These are phyloP conservation scores for Chymomyza fuscimana DNA, from an alignment of 2,888 invertebrate species.

Conservation along the genomic window DNA sequence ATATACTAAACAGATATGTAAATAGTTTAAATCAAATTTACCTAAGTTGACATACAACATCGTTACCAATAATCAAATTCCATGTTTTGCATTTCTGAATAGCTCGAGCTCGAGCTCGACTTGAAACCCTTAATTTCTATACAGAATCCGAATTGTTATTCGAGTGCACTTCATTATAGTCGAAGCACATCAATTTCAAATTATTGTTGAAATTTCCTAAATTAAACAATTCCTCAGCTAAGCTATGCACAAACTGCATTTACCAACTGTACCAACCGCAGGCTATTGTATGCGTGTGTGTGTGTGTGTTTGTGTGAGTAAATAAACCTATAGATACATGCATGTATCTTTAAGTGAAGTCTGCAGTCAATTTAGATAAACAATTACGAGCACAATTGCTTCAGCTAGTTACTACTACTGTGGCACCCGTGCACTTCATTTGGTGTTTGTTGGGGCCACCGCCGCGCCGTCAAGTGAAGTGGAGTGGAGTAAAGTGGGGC, in stretches of 20 bases:
- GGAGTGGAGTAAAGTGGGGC: constrained; percentile 7
- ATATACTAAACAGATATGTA: too few species aligned
- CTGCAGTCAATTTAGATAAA: constrained; percentile 69
- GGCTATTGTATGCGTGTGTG: neutral
- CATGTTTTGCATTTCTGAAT: too few species aligned
- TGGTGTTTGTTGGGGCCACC: constrained; percentile 22
- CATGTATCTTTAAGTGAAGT: constrained; percentile 43
- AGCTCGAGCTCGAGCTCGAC: too few species aligned
- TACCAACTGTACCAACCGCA: neutral
- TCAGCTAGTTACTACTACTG: neutral
- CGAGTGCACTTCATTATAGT: too few species aligned
- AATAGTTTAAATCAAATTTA: too few species aligned
- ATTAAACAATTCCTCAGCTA: neutral
- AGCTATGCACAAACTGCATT: neutral
- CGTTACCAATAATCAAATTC: too few species aligned
- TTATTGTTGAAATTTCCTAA: neutral
- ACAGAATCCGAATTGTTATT: too few species aligned
- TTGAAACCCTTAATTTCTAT: too few species aligned
- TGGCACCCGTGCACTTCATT: constrained; percentile 61
- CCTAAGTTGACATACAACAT: too few species aligned
- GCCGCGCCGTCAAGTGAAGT: constrained; percentile 54
- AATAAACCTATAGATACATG: neutral
- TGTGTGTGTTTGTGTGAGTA: neutral
- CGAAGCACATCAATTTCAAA: too few species aligned
- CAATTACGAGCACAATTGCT: constrained; percentile 65